A percentile compares a stretch with the other conserved stretches of the same genome.
Conservation (phyloP, 2,888 invertebrate species). For the Agonopterix heracliana region DNA sequence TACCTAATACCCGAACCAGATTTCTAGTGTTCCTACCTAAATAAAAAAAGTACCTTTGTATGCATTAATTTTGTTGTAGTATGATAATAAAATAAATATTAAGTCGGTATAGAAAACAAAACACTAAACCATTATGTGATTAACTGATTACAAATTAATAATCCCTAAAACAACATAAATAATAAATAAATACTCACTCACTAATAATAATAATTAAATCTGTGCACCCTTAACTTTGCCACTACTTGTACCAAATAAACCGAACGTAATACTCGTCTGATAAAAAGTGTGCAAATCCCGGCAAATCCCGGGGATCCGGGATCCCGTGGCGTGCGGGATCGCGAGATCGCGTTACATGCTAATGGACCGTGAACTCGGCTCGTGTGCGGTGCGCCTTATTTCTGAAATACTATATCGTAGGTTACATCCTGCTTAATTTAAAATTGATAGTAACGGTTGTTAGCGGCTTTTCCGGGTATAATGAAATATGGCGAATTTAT, state of each 20-base stretch:
- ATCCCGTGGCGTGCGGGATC: slow-evolving; percentile 7
- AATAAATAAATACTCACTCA: not conserved
- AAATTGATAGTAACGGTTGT: no score
- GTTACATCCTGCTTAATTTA: slow-evolving; percentile 1
- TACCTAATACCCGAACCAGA: no score
- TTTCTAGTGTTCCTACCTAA: no score
- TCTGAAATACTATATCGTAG: not conserved
- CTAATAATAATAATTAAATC: not conserved
- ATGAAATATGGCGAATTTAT: no score
- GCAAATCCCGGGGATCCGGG: slow-evolving; percentile 12
- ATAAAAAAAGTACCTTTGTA: no score
- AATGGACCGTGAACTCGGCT: slow-evolving; percentile 14
- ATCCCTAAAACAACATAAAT: not conserved
- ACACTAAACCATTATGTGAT: no score
- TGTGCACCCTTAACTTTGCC: not conserved
- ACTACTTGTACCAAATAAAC: not conserved
- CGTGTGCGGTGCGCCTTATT: slow-evolving; percentile 16
- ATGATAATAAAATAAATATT: no score
- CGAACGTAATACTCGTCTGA: slow-evolving; percentile 6
- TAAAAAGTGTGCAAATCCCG: slow-evolving; percentile 27
- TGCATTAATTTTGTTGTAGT: no score
- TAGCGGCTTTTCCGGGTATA: no score
- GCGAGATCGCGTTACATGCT: slow-evolving; percentile 17
- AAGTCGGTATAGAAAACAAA: no score
- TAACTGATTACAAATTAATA: not conserved